Evolutionary conservation across 2,113 vertebrate genomes (phyloP), one percentile per base, ranked within the genome.

Genomic region (Dasyurus viverrinus): DNA sequence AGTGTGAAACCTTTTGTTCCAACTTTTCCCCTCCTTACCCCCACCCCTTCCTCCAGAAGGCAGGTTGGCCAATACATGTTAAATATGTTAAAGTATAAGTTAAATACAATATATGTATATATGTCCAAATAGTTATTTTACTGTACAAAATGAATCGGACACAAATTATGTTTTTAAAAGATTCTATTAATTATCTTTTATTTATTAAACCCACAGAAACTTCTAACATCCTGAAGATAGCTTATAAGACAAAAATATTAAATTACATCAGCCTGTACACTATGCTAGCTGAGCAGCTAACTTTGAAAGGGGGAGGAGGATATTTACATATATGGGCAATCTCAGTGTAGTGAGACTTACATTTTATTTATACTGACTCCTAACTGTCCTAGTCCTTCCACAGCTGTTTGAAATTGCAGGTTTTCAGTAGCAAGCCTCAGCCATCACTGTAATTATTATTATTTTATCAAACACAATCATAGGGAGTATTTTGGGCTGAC

Each of bases 341-440:
- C 57, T 90, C 54, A 92, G n/a, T 96, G 30, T 93, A 90, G 57
- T 42, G 46, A 91, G 97, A 94, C 2, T 27, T 91, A 91, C 93
- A 48, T 97, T 97, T 94, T 89, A 55, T 95, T 98, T 96, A 91
- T 53, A 96, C 25, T 89, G 91, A 53, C 90, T 96, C 24, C 60
- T 95, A 93, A 93, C 92, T 98, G 89, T 95, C 93, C 93, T 90
- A 60, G 93, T 97, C 36, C 36, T 97, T 96, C 92, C 91, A 97
- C 94, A 97, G 97, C 97, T 98, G 96, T 96, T 98, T 97, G 96
- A 98, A 99, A 98, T 98, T 97, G 96, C 91, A 97, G 95, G 97
- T 96, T 98, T 98, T 97, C 60, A 50, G 54, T 96, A 68, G 94
- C 95, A 98, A 98, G 92, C 91, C 23, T 97, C 96, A 98, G 95